These are phyloP conservation scores for Calcarius lapponicus DNA, from an alignment of 2,797 vertebrate genomes.

Conservation along the genomic window DNA sequence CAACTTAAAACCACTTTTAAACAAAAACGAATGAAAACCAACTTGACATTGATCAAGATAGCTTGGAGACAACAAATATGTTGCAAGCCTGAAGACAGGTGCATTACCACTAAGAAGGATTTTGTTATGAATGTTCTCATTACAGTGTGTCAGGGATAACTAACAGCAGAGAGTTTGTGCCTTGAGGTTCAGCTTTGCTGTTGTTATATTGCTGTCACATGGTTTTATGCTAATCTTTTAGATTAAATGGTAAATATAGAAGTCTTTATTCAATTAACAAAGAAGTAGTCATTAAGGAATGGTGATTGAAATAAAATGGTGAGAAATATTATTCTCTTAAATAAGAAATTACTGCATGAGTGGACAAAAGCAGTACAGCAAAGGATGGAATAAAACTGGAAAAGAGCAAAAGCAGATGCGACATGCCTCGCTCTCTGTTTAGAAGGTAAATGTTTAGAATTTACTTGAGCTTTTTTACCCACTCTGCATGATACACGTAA, in stretches of 20 bases:
- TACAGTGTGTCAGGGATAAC: constrained; percentile 49
- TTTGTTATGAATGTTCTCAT: constrained; percentile 60
- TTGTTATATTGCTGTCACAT: constrained; percentile 5
- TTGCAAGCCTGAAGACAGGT: constrained; percentile 56
- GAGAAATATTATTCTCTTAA: constrained; percentile 2
- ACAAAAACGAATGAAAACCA: constrained; percentile 14
- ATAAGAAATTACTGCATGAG: neutral
- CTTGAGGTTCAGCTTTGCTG: constrained; percentile 50
- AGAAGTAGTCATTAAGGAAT: neutral
- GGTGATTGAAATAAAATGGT: neutral
- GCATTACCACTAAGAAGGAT: constrained; percentile 32
- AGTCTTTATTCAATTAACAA: constrained; percentile 51
- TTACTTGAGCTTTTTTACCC: neutral
- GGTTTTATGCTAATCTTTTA: constrained; percentile 52
- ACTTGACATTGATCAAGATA: constrained; percentile 32
- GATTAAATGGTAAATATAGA: constrained; percentile 42
- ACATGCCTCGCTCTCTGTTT: neutral
- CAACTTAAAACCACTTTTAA: neutral
- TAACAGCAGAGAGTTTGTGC: constrained; percentile 25
- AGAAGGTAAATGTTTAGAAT: neutral
- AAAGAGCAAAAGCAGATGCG: neutral
- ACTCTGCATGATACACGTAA: neutral
- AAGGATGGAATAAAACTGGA: neutral
- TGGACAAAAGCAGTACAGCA: neutral
- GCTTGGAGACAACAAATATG: constrained; percentile 45